These are phyloP conservation scores for Tenodera sinensis DNA, from an alignment of 2,888 invertebrate species.

Conservation along the genomic window DNA sequence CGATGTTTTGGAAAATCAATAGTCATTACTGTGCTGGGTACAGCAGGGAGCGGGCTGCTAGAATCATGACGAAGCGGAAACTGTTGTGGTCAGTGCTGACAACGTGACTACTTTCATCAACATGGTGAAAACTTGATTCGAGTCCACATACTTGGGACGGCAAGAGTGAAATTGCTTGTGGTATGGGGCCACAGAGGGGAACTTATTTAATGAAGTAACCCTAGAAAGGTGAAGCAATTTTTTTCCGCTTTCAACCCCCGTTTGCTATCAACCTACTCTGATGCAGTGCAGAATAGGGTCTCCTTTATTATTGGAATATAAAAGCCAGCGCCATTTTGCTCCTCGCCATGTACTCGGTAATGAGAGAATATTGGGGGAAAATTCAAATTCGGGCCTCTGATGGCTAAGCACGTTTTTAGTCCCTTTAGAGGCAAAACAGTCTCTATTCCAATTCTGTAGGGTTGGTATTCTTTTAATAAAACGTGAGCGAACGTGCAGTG, in stretches of 20 bases:
- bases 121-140: background rate
- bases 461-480: background rate
- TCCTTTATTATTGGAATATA: background rate
- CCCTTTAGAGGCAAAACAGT: background rate
- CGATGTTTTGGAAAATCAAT: conserved; percentile 24
- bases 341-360: background rate
- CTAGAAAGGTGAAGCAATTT: background rate
- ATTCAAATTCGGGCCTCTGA: background rate
- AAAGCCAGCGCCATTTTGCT: background rate
- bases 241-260: background rate
- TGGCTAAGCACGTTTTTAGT: background rate
- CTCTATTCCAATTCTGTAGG: background rate
- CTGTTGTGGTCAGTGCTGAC: conserved; percentile 3
- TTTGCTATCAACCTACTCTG: background rate
- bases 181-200: background rate
- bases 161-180: background rate
- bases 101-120: background rate
- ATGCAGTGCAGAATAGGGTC: background rate
- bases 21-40: conserved; percentile 23
- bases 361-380: background rate
- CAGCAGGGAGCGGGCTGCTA: background rate
- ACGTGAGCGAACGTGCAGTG: background rate
- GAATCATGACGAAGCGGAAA: background rate
- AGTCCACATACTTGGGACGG: background rate
- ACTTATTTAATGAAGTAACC: background rate